Evolutionary conservation across 2,888 invertebrate species (phyloP), one percentile per base, ranked within the genome.

Genomic region (Lomographa bimaculata): DNA sequence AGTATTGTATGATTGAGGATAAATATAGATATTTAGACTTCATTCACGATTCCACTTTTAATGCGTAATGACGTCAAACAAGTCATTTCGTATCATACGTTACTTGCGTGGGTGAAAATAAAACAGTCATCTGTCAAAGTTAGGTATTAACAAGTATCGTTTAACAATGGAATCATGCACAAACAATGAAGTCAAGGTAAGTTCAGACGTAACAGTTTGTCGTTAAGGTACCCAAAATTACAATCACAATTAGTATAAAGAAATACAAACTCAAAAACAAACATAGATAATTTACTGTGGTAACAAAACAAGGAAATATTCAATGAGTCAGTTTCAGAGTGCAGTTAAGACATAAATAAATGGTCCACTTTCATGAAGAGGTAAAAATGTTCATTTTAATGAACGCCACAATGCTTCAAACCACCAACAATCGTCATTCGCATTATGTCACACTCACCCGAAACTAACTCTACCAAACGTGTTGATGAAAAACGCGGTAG

Each of bases 391-490:
- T 76, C 71, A 74, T 65, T 62, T 38, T 39, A 14, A 70, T 75
- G 75, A 84, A 87, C 85, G 77, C 71, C 87, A 89, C 86, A 85
- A 85, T 86, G 85, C 86, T 82, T 78, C 73, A 85, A 83, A 82
- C 80, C 85, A 85, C 81, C n/a, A n/a, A n/a, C n/a, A n/a, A n/a
- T n/a, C n/a, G n/a, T n/a, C n/a, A n/a, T n/a, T n/a, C n/a, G n/a
- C n/a, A n/a, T n/a, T n/a, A n/a, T n/a, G n/a, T n/a, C 85, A 84
- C 72, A 93, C 93, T 92, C 93, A 93, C 93, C 93, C 93, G 85
- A 93, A 92, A 84, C 91, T 91, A 87, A 91, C 91, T 89, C 90
- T 90, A 90, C 91, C 90, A 85, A 93, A 90, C 81, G 92, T 91
- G 91, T 93, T 92, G 91, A 92, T 91, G 90, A 92, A 90, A 91